phyloP scores from a whole-genome alignment of 2,797 vertebrate genomes.

The Intellagama lesueurii region DNA sequence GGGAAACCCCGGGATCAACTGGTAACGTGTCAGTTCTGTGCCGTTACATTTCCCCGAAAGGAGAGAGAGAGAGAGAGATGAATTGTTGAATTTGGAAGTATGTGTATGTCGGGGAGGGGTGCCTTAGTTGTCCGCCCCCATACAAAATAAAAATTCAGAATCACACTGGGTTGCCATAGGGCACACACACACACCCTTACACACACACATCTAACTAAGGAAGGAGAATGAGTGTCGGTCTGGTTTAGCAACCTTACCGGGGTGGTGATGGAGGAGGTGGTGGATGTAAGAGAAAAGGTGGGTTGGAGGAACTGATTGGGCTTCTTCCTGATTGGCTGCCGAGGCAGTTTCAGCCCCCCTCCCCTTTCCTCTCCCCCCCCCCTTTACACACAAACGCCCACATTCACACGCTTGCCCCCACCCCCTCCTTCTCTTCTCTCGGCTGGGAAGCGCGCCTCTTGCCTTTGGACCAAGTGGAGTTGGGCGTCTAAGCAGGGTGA shows the following conservation, averaged over 20 bases:
- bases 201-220: background rate
- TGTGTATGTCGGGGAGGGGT: background rate
- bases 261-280: constrained; percentile 28
- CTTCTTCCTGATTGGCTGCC: constrained; percentile 82
- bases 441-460: constrained; percentile 78
- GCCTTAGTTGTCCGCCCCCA: background rate
- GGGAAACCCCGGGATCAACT: no score
- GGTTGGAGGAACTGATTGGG: constrained; percentile 38
- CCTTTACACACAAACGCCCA: background rate
- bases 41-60: no score
- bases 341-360: constrained; percentile 75
- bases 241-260: background rate
- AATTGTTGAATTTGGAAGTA: background rate
- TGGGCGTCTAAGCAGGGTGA: constrained; percentile 25
- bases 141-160: background rate
- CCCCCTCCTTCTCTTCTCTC: constrained; percentile 59
- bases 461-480: constrained; percentile 6
- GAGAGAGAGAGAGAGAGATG: background rate
- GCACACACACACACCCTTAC: background rate
- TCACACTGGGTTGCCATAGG: no score
- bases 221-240: background rate
- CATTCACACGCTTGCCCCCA: constrained; percentile 15
- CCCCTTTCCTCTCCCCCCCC: constrained; percentile 37
- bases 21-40: no score
- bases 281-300: constrained; percentile 39